Evolutionary conservation across 1,140 invertebrate species (phyloP), one percentile per base, ranked within the genome.

Genomic region (Pseudomyrmex flavicornis): DNA sequence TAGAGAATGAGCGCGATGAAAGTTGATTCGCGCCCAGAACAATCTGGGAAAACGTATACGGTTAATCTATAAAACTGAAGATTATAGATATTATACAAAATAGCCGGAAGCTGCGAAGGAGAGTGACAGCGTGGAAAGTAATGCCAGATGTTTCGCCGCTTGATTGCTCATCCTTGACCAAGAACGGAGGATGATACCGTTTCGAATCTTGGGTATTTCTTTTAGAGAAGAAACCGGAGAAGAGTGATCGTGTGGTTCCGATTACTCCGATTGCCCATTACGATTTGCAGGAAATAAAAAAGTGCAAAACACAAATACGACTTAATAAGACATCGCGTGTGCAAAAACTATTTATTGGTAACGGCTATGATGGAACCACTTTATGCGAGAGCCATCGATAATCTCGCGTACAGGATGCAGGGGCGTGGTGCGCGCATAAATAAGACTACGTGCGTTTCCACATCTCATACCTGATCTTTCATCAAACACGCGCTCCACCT

Each of bases 401-500:
- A 74, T 26, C 59, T 13, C 35, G 17, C 56, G 58, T 58, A 20
- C 56, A 62, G 72, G 56, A 74, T 74, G 20, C 56, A 74, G 20
- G 44, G 72, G 72, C 56, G 35, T 35, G 35, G 72, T 62, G 56
- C 62, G 46, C 56, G 72, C 72, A 74, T 74, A 74, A 74, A 74
- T 74, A 74, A 74, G 56, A 58, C 54, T 48, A 20, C 56, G 9
- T 62, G 58, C 56, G 50, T 65, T 77, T 85, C 65, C 73, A 69
- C 54, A 52, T 58, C 3, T 54, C 48, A 35, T 56, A 46, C 62
- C 10, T 62, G 54, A 73, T 86, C 83, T 73, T 82, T 82, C 84
- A 54, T 74, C 68, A 61, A 86, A 85, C 56, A 59, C 65, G 56
- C 68, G 59, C 44, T 74, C 75, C 85, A 87, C 84, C 84, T 87